These are phyloP conservation scores for Archips crataeganus DNA, from an alignment of 2,888 invertebrate genomes.

Conservation along the genomic window DNA sequence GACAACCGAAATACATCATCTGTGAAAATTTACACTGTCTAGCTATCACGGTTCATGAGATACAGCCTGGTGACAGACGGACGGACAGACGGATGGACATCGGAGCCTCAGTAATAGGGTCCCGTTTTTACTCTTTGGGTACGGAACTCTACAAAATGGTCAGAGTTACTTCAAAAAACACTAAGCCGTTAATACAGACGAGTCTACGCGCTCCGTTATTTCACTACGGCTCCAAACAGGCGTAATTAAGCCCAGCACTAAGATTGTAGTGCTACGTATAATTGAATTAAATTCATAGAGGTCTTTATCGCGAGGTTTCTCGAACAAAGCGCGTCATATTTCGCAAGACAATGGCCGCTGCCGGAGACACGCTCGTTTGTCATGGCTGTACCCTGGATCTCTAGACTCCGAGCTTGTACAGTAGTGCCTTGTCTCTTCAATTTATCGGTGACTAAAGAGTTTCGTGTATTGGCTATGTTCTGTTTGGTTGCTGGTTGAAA, in stretches of 20 bases:
- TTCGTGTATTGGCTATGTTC: neutral
- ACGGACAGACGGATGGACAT: too few species aligned
- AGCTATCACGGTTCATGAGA: too few species aligned
- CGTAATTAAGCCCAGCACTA: neutral
- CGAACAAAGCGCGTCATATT: constrained; percentile 35
- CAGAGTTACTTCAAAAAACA: too few species aligned
- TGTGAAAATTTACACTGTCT: too few species aligned
- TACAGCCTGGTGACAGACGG: too few species aligned
- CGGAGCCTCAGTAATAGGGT: too few species aligned
- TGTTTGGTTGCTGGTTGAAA: neutral
- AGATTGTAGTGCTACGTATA: constrained; percentile 12
- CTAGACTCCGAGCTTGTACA: neutral
- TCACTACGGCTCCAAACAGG: neutral
- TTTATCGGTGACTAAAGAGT: neutral
- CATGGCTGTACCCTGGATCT: neutral
- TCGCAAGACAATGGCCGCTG: constrained; percentile 31
- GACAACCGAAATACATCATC: too few species aligned
- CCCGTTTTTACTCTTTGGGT: too few species aligned
- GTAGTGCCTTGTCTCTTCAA: neutral
- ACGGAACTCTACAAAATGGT: too few species aligned
- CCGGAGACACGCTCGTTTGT: constrained; percentile 26
- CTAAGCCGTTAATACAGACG: neutral
- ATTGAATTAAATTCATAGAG: constrained; percentile 26
- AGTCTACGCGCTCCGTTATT: neutral
- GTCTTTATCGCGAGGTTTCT: constrained; percentile 17